Conservation (phyloP, 1,140 invertebrate species). For the Sycophaga agraensis region DNA sequence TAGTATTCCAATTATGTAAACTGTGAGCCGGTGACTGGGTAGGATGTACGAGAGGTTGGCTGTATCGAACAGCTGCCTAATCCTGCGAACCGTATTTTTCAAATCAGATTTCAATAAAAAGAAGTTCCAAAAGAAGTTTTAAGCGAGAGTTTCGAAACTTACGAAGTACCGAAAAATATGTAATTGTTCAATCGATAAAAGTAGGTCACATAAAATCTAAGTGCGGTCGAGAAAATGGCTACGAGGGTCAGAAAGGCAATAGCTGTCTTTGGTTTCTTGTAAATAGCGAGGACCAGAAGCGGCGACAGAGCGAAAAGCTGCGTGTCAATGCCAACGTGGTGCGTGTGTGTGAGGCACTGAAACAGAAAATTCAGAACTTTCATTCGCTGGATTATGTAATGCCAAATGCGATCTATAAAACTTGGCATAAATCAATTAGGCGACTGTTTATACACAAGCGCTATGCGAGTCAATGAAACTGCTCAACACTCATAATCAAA, state of each 20-base stretch:
- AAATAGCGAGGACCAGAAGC: constrained; percentile 67
- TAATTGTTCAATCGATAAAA: constrained; percentile 68
- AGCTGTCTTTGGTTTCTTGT: constrained; percentile 65
- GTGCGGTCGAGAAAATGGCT: constrained; percentile 63
- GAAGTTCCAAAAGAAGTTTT: too few species aligned
- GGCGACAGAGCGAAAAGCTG: constrained; percentile 77
- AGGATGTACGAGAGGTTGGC: constrained; percentile 70
- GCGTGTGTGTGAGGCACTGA: constrained; percentile 71
- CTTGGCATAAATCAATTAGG: too few species aligned
- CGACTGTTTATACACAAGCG: too few species aligned
- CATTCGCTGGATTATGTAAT: too few species aligned
- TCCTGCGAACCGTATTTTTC: constrained; percentile 48
- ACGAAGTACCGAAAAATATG: constrained; percentile 74
- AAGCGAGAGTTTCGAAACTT: constrained; percentile 58
- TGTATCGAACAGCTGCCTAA: constrained; percentile 66
- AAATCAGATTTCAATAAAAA: constrained; percentile 21
- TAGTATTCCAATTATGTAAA: constrained; percentile 69
- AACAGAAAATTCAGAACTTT: constrained; percentile 37
- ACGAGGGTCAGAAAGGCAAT: constrained; percentile 54
- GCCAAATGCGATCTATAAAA: too few species aligned
- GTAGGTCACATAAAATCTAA: constrained; percentile 68
- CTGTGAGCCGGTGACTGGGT: constrained; percentile 68
- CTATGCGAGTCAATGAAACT: too few species aligned
- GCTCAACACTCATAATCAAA: too few species aligned
- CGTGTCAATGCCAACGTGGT: constrained; percentile 81